These are phyloP conservation scores for Hymenopus coronatus DNA, from an alignment of 2,888 invertebrate species.

Conservation along the genomic window DNA sequence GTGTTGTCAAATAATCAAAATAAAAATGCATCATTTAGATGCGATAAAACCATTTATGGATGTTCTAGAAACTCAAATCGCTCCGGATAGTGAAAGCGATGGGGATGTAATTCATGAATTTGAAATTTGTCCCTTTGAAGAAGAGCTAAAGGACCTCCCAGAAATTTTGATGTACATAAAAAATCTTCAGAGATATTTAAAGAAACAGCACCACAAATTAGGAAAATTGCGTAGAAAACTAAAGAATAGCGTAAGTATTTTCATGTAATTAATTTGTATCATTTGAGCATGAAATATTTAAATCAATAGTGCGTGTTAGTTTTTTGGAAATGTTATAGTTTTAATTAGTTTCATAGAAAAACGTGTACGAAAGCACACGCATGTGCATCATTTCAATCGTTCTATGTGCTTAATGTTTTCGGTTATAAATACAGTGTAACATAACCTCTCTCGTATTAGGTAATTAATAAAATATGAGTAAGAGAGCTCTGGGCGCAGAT, in stretches of 20 bases:
- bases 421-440: too few relatives aligned
- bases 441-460: too few relatives aligned
- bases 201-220: slow-evolving; percentile 57
- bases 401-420: too few relatives aligned
- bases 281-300: too few relatives aligned
- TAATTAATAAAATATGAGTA: too few relatives aligned
- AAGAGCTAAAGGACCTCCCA: slow-evolving; percentile 56
- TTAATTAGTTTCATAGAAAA: too few relatives aligned
- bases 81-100: neutral
- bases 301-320: too few relatives aligned
- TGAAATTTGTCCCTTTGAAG: slow-evolving; percentile 31
- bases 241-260: slow-evolving; percentile 50
- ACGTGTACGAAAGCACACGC: too few relatives aligned
- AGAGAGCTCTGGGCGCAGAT: too few relatives aligned
- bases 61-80: neutral
- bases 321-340: too few relatives aligned
- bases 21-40: neutral
- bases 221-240: slow-evolving; percentile 58
- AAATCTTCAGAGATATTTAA: slow-evolving; percentile 56
- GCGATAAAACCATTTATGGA: neutral
- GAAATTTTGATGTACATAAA: slow-evolving; percentile 57
- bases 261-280: too few relatives aligned
- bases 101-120: slow-evolving; percentile 6
- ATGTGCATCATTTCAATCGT: too few relatives aligned
- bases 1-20: neutral